phyloP scores from a whole-genome alignment of 2,797 vertebrate species.

The Arrhamphus sclerolepis region DNA sequence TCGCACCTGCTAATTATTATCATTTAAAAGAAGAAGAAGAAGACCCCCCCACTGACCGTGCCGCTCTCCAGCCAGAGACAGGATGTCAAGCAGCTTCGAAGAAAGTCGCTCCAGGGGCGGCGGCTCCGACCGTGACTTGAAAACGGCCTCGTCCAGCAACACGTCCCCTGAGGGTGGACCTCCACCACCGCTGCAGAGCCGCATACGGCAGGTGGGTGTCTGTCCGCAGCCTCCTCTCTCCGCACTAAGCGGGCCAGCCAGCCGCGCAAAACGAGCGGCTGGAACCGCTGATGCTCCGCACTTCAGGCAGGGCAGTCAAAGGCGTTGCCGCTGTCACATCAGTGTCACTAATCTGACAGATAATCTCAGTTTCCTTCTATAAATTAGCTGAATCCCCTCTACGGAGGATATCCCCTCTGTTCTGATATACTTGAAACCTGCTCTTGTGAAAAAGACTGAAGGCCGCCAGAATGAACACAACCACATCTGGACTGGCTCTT shows the following conservation, averaged over 20 bases:
- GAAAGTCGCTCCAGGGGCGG: constrained; percentile 75
- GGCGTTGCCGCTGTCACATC: constrained; percentile 74
- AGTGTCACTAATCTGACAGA: background rate
- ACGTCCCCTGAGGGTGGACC: constrained; percentile 83
- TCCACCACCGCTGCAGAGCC: constrained; percentile 81
- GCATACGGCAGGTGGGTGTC: constrained; percentile 91
- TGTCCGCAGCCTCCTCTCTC: constrained; percentile 30
- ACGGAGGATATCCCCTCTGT: constrained; percentile 9
- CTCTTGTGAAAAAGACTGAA: constrained; percentile 23
- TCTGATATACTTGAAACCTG: too few species aligned
- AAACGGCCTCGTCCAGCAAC: constrained; percentile 88
- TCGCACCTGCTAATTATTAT: constrained; percentile 40
- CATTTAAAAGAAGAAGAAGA: background rate
- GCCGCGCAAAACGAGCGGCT: constrained; percentile 41
- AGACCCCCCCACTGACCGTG: constrained; percentile 37
- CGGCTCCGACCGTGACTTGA: constrained; percentile 77
- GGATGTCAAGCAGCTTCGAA: constrained; percentile 78
- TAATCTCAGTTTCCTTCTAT: constrained; percentile 1
- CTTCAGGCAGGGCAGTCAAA: constrained; percentile 37
- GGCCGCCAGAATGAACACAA: constrained; percentile 54
- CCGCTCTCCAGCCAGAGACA: constrained; percentile 44
- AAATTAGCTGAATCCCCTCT: constrained; percentile 16
- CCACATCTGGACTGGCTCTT: constrained; percentile 25
- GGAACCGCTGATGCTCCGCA: constrained; percentile 43
- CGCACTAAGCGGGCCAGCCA: constrained; percentile 35